Conservation (phyloP, 2,888 invertebrate species). For the Cheilosia vulpina region DNA sequence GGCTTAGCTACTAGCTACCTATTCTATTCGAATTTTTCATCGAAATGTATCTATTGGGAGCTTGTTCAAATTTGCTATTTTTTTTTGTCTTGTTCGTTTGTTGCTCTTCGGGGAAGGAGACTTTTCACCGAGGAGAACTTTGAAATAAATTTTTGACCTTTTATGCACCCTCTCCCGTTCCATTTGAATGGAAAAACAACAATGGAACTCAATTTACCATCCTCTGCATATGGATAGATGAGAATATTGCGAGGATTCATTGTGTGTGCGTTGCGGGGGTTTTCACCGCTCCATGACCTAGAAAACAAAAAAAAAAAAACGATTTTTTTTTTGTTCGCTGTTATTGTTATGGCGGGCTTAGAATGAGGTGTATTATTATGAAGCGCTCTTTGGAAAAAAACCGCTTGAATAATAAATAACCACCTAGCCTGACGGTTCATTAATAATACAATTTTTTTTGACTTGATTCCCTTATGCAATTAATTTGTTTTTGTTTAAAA, state of each 20-base stretch:
- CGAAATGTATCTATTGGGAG: slow-evolving; percentile 18
- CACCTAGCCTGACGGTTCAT: too few relatives aligned
- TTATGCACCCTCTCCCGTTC: neutral
- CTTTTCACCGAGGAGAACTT: neutral
- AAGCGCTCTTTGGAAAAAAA: slow-evolving; percentile 30
- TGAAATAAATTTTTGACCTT: slow-evolving; percentile 27
- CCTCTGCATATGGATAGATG: neutral
- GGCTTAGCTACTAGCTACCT: neutral
- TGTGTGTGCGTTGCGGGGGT: slow-evolving; percentile 22
- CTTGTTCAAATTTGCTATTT: slow-evolving; percentile 10
- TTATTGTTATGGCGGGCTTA: slow-evolving; percentile 9
- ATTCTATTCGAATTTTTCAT: neutral
- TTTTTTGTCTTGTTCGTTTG: neutral
- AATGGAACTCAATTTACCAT: slow-evolving; percentile 24
- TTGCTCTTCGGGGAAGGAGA: slow-evolving; percentile 13
- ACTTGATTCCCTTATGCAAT: too few relatives aligned
- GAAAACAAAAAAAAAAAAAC: slow-evolving; percentile 38
- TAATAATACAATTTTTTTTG: too few relatives aligned
- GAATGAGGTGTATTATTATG: neutral
- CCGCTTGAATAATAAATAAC: slow-evolving; percentile 55
- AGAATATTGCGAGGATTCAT: slow-evolving; percentile 20
- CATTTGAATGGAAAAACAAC: slow-evolving; percentile 22
- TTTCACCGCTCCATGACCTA: slow-evolving; percentile 55
- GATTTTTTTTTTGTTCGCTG: slow-evolving; percentile 19
- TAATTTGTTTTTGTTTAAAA: too few relatives aligned